These are phyloP conservation scores for Gobius niger DNA, from an alignment of 2,113 vertebrate species.

Conservation along the genomic window DNA sequence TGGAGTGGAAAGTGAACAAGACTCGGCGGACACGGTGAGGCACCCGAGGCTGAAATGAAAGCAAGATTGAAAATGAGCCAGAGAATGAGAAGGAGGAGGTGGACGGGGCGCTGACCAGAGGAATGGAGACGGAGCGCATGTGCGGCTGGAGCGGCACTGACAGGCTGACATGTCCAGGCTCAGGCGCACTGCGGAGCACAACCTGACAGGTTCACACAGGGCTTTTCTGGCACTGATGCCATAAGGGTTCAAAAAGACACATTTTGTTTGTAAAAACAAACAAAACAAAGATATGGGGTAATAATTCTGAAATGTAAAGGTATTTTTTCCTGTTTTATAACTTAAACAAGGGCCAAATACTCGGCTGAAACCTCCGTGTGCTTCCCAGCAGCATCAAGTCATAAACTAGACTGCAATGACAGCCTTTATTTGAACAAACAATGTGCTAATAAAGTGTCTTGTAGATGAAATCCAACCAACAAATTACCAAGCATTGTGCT, in stretches of 20 bases:
- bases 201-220: slow-evolving; percentile 21
- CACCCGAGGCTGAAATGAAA: background rate
- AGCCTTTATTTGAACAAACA: background rate
- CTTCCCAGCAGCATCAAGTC: background rate
- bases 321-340: background rate
- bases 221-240: slow-evolving; percentile 8
- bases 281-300: too few relatives aligned
- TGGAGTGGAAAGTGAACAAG: slow-evolving; percentile 26
- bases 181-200: slow-evolving; percentile 15
- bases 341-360: background rate
- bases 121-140: slow-evolving; percentile 14
- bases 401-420: background rate
- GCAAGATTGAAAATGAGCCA: slow-evolving; percentile 1
- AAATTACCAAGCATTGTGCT: background rate
- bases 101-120: slow-evolving; percentile 13
- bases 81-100: slow-evolving; percentile 20
- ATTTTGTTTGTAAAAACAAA: background rate
- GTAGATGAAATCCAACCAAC: background rate
- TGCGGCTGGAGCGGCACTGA: background rate
- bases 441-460: background rate
- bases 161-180: slow-evolving; percentile 21
- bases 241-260: background rate
- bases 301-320: too few relatives aligned
- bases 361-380: too few relatives aligned
- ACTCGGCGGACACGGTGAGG: slow-evolving; percentile 32